Base-by-base conservation (phyloP, 2,888 invertebrate species). In the Meghimatium bilineatum region DNA sequence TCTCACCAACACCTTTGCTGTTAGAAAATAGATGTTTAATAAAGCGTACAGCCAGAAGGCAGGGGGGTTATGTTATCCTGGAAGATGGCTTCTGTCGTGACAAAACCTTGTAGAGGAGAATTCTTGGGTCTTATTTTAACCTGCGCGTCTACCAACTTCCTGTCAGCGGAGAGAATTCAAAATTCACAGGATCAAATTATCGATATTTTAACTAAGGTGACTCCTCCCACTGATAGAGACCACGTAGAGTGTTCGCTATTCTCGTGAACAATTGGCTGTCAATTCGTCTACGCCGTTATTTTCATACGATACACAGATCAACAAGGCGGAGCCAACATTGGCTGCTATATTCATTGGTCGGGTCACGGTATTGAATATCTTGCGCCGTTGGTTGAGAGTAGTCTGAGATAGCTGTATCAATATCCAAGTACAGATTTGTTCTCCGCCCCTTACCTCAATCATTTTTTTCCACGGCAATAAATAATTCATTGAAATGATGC, bases 21-120 rank as follows among this genome's bases (percentile, higher is more conserved):
- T 29, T 63, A 29, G 63, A 63, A 23, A 63, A 63, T 29, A 63
- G n/a, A 63, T n/a, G 63, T 63, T 63, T 63, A 63, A 63, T 63
- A 63, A 29, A 63, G 23, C 63, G 63, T 63, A 63, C n/a, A 63
- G 29, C n/a, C 29, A 63, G 36, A 34, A 26, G 69, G 34, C 36
- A 36, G 36, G 36, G 66, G 44, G 32, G 69, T 23, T 29, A 34
- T 69, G 34, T 34, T 29, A 14, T 34, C 69, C 17, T 56, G 17
- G 69, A 34, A 34, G 8, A 34, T 3, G n/a, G 5, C 63, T n/a
- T 5, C 63, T 2, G 26, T 63, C 10, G 63, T 63, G 10, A 23
- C n/a, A 63, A 63, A 63, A n/a, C 29, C 63, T n/a, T 1, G 63
- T 5, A 63, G 23, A 63, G 29, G n/a, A n/a, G 63, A 63, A 56